Evolutionary conservation across 2,797 vertebrate genomes (phyloP), one percentile per base, ranked within the genome.

Genomic region (Podarcis lilfordi): DNA sequence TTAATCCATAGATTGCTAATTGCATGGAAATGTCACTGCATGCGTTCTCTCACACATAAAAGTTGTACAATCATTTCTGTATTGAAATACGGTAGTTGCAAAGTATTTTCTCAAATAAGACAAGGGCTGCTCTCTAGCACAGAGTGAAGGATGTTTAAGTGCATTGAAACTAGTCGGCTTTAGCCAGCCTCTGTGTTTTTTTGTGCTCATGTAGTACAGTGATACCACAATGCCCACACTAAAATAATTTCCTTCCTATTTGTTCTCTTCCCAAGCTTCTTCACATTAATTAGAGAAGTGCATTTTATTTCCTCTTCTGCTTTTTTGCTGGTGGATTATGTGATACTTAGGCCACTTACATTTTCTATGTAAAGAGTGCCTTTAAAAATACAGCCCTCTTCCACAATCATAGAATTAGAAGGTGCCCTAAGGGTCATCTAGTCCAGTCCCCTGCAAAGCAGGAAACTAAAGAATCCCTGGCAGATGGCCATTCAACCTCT

Each of bases 241-340:
- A 45, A 77, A 77, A 45, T 45, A 17, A 35, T 7, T 15, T 77
- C 8, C n/a, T 55, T 5, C 17, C n/a, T 72, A 50, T 50, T 15
- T 7, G 32, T 59, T n/a, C 50, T 64, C 87, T 92, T 92, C 29
- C 13, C 37, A 5, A 55, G 1, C 75, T 89, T 32, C 29, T 84
- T 32, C 3, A 23, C 32, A 32, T 32, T 3, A 61, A 61, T 15
- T 80, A 32, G 78, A 80, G 29, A 35, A 80, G n/a, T 64, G 21
- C 8, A 27, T 69, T 19, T 69, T 43, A 45, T 43, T 82, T 69
- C 27, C 23, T 82, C 8, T 66, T 82, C 35, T 55, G 17, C 35
- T 72, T 71, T 50, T 50, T 50, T 50, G 50, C 76, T 55, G 43
- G 37, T 69, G 32, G 35, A 4, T 37, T 4, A 37, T 61, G 55